Base-by-base conservation (phyloP, 2,888 invertebrate species). In the Cataglyphis altisquamis region DNA sequence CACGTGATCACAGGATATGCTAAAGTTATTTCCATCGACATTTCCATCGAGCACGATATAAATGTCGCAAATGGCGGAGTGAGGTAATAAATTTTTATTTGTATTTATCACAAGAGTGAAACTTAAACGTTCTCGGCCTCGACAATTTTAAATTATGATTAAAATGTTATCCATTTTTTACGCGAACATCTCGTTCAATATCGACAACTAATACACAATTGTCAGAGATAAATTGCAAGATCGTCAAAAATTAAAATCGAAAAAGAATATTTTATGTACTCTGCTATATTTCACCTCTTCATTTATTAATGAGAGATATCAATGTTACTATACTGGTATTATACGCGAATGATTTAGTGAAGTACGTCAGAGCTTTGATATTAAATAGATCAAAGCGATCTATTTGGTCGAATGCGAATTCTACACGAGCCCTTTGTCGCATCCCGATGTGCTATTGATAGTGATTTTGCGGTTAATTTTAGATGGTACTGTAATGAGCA, bases 51-150 rank as follows among this genome's bases (percentile, higher is more conserved):
- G 70, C 41, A 67, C 18, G 41, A 60, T 1, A 68, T 68, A 57
- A 78, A 45, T 45, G 45, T 78, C 78, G 29, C 68, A 78, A 78
- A 78, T 15, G 41, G n/a, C 57, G 32, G 41, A 78, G 70, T 29
- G 41, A 41, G 57, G n/a, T 29, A 12, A 18, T 78, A 70, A 78
- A 78, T 78, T 70, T 45, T 6, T 5, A 32, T 3, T 15, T 57
- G 55, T 18, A 57, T 41, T 63, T 21, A 6, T 25, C 32, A 5
- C 25, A 25, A 45, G 6, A 39, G 10, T 15, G 32, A 57, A 21
- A 10, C 12, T 41, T 36, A 41, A 77, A 67, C 18, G 29, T 67
- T 29, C 36, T 18, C 25, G 12, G 1, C 75, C 21, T 10, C 1
- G 21, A n/a, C 12, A n/a, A 10, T n/a, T 52, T 21, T 70, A 45